phyloP scores from a whole-genome alignment of 64 coral and sea anemone species.

The Platygyra sinensis region DNA sequence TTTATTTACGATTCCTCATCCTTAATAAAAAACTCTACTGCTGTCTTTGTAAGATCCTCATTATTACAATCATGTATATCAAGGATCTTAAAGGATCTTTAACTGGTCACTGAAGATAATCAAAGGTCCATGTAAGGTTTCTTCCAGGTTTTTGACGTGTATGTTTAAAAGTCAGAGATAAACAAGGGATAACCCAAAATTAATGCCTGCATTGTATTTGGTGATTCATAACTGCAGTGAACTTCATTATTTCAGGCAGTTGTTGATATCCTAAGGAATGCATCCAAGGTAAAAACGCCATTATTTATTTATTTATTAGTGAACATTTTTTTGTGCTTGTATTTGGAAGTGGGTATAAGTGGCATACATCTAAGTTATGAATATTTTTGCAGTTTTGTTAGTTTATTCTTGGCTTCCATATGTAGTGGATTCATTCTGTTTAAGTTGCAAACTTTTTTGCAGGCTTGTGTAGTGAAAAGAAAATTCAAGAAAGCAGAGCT shows the following conservation, averaged over 20 bases:
- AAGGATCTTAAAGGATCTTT: too few relatives aligned
- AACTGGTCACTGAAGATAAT: too few relatives aligned
- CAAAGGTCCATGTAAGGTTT: too few relatives aligned
- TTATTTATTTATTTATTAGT: background rate
- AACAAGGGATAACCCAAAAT: background rate
- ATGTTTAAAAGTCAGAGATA: too few relatives aligned
- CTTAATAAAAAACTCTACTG: too few relatives aligned
- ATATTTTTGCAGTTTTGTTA: background rate
- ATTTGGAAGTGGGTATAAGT: too few relatives aligned
- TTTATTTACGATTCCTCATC: too few relatives aligned
- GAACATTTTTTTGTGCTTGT: background rate
- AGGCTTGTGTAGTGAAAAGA: slow-evolving; percentile 98
- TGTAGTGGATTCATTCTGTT: too few relatives aligned
- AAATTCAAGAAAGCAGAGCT: slow-evolving; percentile 94
- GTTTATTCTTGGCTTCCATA: background rate
- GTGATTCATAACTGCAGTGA: background rate
- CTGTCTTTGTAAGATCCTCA: too few relatives aligned
- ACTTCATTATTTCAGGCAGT: slow-evolving; percentile 17
- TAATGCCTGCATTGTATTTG: background rate
- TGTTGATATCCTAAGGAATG: slow-evolving; percentile 57
- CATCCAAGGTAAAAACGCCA: slow-evolving; percentile 41
- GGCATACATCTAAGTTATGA: too few relatives aligned
- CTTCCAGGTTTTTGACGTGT: too few relatives aligned
- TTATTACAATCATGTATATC: too few relatives aligned
- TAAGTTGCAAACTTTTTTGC: background rate